These are phyloP conservation scores for Amphipyra berbera DNA, from an alignment of 2,888 invertebrate genomes.

Conservation along the genomic window DNA sequence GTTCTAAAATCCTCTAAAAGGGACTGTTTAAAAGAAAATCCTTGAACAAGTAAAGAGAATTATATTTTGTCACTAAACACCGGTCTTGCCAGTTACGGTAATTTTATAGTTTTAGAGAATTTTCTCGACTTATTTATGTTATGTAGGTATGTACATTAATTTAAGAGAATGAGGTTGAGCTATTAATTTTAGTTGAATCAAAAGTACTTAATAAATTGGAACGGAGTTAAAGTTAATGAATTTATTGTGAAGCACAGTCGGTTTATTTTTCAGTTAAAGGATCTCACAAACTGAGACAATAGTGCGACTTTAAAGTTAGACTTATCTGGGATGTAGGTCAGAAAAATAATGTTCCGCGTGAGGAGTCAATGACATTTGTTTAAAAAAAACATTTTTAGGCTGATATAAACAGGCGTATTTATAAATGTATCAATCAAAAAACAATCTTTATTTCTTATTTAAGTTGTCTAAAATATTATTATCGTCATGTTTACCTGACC, in stretches of 20 bases:
- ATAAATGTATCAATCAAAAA: too few relatives aligned
- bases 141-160: constrained; percentile 13
- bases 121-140: constrained; percentile 16
- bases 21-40: constrained; percentile 7
- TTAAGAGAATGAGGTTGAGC: constrained; percentile 34
- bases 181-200: constrained; percentile 23
- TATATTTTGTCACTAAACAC: constrained; percentile 20
- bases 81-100: neutral
- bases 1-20: constrained; percentile 22
- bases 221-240: constrained; percentile 27
- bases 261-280: constrained; percentile 12
- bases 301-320: neutral
- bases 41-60: constrained; percentile 20
- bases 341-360: too few relatives aligned
- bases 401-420: too few relatives aligned
- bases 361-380: too few relatives aligned
- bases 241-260: constrained; percentile 17
- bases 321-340: too few relatives aligned
- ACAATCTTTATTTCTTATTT: neutral
- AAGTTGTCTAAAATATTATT: neutral
- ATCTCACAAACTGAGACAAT: neutral
- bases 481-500: constrained; percentile 8
- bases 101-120: constrained; percentile 19
- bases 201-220: constrained; percentile 44
- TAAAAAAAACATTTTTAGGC: too few relatives aligned